Evolutionary conservation across 2,888 invertebrate genomes (phyloP), one percentile per base, ranked within the genome.

Genomic region (Ormyrus pomaceus): DNA sequence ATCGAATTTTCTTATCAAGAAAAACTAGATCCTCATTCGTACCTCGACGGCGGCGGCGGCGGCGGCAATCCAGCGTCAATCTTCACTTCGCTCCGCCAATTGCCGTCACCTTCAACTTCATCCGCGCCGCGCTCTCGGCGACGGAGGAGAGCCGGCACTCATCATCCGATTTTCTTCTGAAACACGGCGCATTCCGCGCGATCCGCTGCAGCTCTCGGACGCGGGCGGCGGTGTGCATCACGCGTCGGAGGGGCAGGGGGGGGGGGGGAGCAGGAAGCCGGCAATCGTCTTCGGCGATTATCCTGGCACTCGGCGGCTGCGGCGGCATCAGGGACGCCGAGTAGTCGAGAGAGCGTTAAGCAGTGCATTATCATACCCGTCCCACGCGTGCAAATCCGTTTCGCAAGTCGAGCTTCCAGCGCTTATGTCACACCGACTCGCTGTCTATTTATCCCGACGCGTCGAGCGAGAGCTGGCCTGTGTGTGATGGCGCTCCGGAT

Each of bases 221-320:
- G 34, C 65, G 4, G 7, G 45, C 51, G 45, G 6, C 11, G 62
- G 62, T n/a, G 62, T n/a, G 64, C 62, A 46, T 9, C 5, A 5
- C 70, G 59, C 6, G 61, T 50, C 46, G 53, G 51, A 55, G 34
- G 50, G 58, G 53, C 45, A 55, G 34, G 50, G 58, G 69, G 58
- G 69, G 46, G 13, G 59, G 11, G 51, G 86, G 19, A 19, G 87
- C 90, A 90, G 90, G 90, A 90, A 90, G 88, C 87, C 86, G 86
- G 88, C 90, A 90, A 90, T 90, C 90, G 90, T 89, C 90, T 90
- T 89, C 87, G 85, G 84, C 89, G 89, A 89, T 90, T 90, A 89
- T 89, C 88, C 88, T 87, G 86, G 87, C 88, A 88, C 71, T 82
- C 79, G 84, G 83, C 82, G 84, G 80, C 70, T 66, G 75, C 74